Conservation (phyloP, 2,888 invertebrate species). For the Congeria kusceri region DNA sequence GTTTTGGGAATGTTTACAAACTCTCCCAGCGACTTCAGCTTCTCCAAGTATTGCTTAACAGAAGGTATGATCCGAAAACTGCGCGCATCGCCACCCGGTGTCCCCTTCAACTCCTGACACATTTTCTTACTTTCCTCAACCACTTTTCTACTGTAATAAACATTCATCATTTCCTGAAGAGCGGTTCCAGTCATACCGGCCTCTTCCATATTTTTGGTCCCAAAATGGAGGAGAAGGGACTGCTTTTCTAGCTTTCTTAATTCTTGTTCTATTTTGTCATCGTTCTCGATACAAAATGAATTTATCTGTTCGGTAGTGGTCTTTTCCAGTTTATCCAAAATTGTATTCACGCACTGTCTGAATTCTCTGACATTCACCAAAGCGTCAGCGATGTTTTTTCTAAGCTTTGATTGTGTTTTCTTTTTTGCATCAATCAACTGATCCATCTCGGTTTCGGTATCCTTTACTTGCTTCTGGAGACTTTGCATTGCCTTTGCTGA, state of each 20-base stretch:
- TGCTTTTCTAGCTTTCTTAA: constrained; percentile 5
- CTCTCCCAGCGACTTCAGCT: not conserved
- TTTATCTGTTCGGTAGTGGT: constrained; percentile 41
- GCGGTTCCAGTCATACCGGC: not conserved
- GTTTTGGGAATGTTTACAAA: constrained; percentile 10
- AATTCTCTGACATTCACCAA: constrained; percentile 29
- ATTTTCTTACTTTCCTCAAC: not conserved
- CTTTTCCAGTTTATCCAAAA: constrained; percentile 36
- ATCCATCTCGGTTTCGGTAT: constrained; percentile 8
- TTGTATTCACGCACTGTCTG: constrained; percentile 13
- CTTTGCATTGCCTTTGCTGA: not conserved
- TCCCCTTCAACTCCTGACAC: not conserved
- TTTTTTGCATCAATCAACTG: not conserved
- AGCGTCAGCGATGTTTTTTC: constrained; percentile 19
- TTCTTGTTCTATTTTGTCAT: constrained; percentile 24
- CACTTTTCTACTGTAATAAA: constrained; percentile 20
- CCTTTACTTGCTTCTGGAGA: not conserved
- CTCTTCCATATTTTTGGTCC: constrained; percentile 9
- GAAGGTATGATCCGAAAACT: not conserved
- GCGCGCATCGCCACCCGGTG: not conserved
- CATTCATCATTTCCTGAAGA: not conserved
- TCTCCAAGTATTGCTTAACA: not conserved
- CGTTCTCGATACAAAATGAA: constrained; percentile 36
- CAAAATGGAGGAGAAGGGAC: constrained; percentile 5
- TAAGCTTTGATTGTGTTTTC: not conserved